Percentiles rank a stretch among this genome's conserved stretches.
Evolutionary conservation across 1,140 invertebrate genomes (phyloP).

Genomic region (Diabrotica virgifera): DNA sequence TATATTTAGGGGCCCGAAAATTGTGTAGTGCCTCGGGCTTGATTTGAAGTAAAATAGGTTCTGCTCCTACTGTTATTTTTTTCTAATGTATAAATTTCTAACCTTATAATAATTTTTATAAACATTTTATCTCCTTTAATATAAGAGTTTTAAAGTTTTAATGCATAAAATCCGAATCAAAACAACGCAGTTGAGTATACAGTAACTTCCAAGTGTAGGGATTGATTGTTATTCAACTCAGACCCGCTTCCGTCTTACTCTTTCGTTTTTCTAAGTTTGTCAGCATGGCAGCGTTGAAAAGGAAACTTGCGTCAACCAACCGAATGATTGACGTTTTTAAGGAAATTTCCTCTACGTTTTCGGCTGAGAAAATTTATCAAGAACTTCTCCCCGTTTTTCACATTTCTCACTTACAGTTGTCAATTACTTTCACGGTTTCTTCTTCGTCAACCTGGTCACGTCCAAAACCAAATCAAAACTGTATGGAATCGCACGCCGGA

Average conservation of each 20-base stretch:
- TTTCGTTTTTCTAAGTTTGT: slow-evolving; percentile 4
- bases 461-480: neutral
- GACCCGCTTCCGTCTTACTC: neutral
- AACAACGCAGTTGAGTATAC: neutral
- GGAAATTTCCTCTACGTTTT: slow-evolving; percentile 6
- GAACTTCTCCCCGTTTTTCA: slow-evolving; percentile 3
- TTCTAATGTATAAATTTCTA: no score
- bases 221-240: slow-evolving; percentile 1
- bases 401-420: slow-evolving; percentile 7
- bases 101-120: no score
- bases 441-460: neutral
- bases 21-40: no score
- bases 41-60: no score
- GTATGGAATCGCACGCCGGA: neutral
- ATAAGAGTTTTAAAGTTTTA: no score
- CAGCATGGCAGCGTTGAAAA: neutral
- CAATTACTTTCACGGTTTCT: neutral
- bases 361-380: neutral
- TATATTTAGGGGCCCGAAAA: no score
- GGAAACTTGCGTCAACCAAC: slow-evolving; percentile 5
- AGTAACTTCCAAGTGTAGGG: neutral
- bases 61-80: no score
- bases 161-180: no score
- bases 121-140: no score
- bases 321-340: slow-evolving; percentile 14